Conservation (phyloP, 2,888 invertebrate species). For the Drosophila paranaensis region DNA sequence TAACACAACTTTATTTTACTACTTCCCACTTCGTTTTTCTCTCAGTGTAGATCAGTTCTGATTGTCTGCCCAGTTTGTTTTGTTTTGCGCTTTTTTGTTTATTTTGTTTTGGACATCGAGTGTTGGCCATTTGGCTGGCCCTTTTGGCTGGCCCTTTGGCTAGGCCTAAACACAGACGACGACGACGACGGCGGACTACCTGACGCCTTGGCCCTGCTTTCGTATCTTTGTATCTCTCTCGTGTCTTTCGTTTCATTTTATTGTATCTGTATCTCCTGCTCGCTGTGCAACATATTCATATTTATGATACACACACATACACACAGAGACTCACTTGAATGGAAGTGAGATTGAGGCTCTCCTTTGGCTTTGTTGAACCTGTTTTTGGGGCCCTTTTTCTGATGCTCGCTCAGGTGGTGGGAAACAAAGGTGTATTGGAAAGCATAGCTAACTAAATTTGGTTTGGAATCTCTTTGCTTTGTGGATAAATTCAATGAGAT, state of each 20-base stretch:
- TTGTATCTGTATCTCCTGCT: constrained; percentile 17
- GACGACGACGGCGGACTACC: constrained; percentile 44
- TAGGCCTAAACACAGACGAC: constrained; percentile 20
- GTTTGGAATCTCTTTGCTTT: too few relatives aligned
- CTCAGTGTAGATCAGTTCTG: constrained; percentile 5
- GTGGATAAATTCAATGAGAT: too few relatives aligned
- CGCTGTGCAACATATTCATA: constrained; percentile 68
- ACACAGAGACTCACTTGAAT: constrained; percentile 7
- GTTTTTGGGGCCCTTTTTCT: constrained; percentile 46
- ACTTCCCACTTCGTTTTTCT: background rate
- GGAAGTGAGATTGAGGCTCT: constrained; percentile 24
- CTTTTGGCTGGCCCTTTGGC: constrained; percentile 19
- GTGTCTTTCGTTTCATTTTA: constrained; percentile 2
- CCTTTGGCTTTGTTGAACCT: constrained; percentile 54
- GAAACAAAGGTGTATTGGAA: background rate
- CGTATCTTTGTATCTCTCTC: constrained; percentile 25
- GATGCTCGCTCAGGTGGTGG: background rate
- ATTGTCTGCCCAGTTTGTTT: constrained; percentile 4
- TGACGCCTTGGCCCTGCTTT: constrained; percentile 54
- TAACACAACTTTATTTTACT: background rate
- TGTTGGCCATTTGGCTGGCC: constrained; percentile 24
- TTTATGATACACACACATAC: constrained; percentile 59
- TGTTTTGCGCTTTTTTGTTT: constrained; percentile 9
- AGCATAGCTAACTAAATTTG: too few relatives aligned
- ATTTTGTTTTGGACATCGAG: constrained; percentile 31